Conservation (phyloP, 2,888 invertebrate genomes). For the Philereme vetulata region DNA sequence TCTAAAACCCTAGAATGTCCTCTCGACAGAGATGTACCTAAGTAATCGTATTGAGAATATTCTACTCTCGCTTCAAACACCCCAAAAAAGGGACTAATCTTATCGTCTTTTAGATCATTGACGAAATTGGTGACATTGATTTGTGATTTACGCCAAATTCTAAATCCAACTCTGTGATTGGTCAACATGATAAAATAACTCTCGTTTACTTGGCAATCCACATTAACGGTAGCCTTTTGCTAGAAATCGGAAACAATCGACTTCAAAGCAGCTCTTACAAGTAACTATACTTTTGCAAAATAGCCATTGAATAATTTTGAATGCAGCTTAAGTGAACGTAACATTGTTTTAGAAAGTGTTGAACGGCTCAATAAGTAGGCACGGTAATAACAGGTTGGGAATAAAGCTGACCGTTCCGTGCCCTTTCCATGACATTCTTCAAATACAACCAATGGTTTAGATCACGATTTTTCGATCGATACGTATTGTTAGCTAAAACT, state of each 20-base stretch:
- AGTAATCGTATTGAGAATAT: too few species aligned
- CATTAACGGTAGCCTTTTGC: constrained; percentile 3
- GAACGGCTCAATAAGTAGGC: constrained; percentile 57
- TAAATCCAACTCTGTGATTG: too few species aligned
- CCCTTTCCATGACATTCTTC: constrained; percentile 70
- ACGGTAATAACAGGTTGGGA: constrained; percentile 54
- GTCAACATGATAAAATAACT: too few species aligned
- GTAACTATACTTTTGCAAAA: constrained; percentile 43
- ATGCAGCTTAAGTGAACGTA: constrained; percentile 67
- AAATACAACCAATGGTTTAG: constrained; percentile 50
- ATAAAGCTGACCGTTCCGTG: constrained; percentile 55
- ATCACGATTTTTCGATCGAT: constrained; percentile 61
- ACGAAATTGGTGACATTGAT: too few species aligned
- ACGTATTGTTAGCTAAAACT: constrained; percentile 25
- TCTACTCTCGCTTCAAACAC: too few species aligned
- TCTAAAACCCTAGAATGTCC: too few species aligned
- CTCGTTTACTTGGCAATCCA: not conserved
- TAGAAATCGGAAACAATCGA: constrained; percentile 13
- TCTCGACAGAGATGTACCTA: too few species aligned
- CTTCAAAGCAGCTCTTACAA: constrained; percentile 11
- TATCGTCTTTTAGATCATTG: too few species aligned
- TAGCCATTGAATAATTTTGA: constrained; percentile 60
- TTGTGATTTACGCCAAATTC: too few species aligned
- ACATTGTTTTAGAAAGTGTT: constrained; percentile 74
- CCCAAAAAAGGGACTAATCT: too few species aligned